Conservation (phyloP, 2,113 vertebrate species). For the Aegithalos caudatus region DNA sequence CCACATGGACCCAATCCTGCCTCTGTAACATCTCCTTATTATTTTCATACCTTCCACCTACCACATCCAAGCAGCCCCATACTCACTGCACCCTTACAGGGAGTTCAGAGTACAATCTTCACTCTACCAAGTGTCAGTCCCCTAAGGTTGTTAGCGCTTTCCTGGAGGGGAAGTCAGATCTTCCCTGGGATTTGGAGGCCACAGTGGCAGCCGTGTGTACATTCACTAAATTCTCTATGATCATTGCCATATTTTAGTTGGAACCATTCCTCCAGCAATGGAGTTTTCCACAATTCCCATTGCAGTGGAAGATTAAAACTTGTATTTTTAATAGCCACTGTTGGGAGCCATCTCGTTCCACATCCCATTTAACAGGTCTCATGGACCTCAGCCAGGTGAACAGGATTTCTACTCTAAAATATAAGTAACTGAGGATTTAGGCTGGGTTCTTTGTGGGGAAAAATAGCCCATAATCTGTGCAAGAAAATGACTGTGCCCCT, state of each 20-base stretch:
- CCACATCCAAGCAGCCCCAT: not conserved
- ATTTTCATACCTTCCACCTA: not conserved
- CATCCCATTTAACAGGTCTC: not conserved
- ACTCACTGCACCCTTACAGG: not conserved
- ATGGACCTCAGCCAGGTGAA: not conserved
- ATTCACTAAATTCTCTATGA: not conserved
- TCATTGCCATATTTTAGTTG: not conserved
- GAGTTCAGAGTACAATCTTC: not conserved
- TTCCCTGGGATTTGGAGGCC: not conserved
- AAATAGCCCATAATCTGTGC: not conserved
- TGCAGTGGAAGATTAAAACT: not conserved
- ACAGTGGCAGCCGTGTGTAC: accelerated
- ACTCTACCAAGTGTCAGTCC: not conserved
- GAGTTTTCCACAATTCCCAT: not conserved
- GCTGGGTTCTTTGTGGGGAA: not conserved
- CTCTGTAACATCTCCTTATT: not conserved
- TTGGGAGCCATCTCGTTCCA: not conserved
- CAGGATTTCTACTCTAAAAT: not conserved
- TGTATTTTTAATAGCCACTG: not conserved
- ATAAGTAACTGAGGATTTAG: not conserved
- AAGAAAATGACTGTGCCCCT: not conserved
- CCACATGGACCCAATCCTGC: accelerated
- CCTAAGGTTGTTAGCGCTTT: not conserved
- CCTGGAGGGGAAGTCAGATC: not conserved
- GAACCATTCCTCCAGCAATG: not conserved